Percentiles rank a stretch among this genome's conserved stretches.
phyloP scores from a whole-genome alignment of 2,888 invertebrate species.

The Blastobasis adustella region DNA sequence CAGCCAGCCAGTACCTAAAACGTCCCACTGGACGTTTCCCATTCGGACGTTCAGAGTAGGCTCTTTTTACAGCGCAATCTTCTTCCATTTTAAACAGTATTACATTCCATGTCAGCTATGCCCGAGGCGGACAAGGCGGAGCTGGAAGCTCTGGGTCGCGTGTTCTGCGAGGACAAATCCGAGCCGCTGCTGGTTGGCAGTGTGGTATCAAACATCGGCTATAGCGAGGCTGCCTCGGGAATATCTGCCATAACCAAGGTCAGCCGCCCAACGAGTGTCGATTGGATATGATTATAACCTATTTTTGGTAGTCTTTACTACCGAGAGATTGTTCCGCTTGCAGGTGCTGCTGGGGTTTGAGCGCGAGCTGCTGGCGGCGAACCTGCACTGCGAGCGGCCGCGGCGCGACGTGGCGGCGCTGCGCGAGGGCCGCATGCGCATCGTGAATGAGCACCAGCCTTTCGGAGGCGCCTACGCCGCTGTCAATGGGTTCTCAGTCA shows the following conservation, averaged over 20 bases:
- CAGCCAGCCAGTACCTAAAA: no score
- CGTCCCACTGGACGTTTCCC: no score
- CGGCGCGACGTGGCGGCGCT: constrained; percentile 65
- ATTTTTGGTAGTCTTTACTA: no score
- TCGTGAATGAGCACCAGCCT: constrained; percentile 72
- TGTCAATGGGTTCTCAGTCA: constrained; percentile 46
- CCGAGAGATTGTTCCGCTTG: background rate
- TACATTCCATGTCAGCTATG: constrained; percentile 34
- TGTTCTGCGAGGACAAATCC: constrained; percentile 70
- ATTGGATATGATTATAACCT: no score
- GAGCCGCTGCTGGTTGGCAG: constrained; percentile 75
- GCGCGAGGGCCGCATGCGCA: constrained; percentile 64
- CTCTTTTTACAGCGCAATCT: no score
- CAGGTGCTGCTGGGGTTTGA: constrained; percentile 79
- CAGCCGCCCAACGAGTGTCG: background rate
- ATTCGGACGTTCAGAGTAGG: no score
- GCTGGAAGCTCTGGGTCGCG: constrained; percentile 74
- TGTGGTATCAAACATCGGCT: constrained; percentile 66
- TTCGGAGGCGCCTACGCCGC: constrained; percentile 69
- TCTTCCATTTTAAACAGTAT: no score
- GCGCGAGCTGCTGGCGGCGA: constrained; percentile 79
- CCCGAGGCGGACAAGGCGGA: constrained; percentile 78
- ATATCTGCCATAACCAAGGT: constrained; percentile 77
- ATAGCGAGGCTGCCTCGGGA: constrained; percentile 56
- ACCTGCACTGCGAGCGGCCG: constrained; percentile 79